Conservation (phyloP, 1,140 invertebrate species). For the Mylabris phalerata region DNA sequence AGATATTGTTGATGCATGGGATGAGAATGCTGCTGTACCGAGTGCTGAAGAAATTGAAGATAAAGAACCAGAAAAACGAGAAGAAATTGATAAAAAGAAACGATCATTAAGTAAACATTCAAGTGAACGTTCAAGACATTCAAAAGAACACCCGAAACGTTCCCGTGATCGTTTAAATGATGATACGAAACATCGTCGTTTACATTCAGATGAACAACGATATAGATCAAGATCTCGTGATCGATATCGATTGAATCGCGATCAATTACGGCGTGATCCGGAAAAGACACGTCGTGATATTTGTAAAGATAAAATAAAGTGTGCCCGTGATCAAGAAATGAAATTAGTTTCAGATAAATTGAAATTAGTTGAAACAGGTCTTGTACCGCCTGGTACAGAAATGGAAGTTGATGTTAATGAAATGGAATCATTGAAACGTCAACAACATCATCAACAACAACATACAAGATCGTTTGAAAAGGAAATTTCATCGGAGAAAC, state of each 20-base stretch:
- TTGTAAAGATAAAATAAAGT: constrained; percentile 36
- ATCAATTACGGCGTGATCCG: constrained; percentile 33
- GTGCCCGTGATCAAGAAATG: constrained; percentile 35
- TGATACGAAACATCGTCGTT: not conserved
- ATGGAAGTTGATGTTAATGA: constrained; percentile 32
- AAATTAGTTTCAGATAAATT: constrained; percentile 33
- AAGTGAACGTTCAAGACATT: not conserved
- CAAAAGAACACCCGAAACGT: not conserved
- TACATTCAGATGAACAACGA: not conserved
- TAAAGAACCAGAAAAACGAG: too few relatives aligned
- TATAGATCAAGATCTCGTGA: not conserved
- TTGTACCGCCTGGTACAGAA: constrained; percentile 41
- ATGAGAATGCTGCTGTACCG: constrained; percentile 5
- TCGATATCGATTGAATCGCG: constrained; percentile 1
- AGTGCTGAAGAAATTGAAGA: not conserved
- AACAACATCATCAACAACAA: not conserved
- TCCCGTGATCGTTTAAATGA: not conserved
- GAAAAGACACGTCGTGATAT: constrained; percentile 39
- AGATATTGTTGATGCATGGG: constrained; percentile 32
- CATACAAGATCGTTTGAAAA: not conserved
- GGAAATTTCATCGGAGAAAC: not conserved
- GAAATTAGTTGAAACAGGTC: constrained; percentile 37
- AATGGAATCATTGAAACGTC: constrained; percentile 2
- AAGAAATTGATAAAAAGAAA: not conserved
- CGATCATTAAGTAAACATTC: not conserved